These are phyloP conservation scores for Limanda limanda DNA, from an alignment of 2,113 vertebrate species.

Conservation along the genomic window DNA sequence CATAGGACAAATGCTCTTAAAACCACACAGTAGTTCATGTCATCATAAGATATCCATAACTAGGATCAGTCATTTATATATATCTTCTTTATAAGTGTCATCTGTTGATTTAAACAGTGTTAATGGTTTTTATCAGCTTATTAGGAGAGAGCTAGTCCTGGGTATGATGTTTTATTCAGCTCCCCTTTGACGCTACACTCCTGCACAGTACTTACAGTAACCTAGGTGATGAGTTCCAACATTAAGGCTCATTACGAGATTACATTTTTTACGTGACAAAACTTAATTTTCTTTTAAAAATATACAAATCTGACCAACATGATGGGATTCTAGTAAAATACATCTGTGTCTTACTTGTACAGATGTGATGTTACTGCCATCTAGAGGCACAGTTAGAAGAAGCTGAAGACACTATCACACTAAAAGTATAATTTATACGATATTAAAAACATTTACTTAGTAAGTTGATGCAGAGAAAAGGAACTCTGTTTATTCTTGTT, in stretches of 20 bases:
- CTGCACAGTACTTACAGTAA: too few relatives aligned
- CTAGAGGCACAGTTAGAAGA: not conserved
- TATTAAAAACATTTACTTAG: not conserved
- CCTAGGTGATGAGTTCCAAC: too few relatives aligned
- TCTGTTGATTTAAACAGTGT: not conserved
- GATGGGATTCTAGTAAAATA: too few relatives aligned
- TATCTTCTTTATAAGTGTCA: not conserved
- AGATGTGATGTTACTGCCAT: not conserved
- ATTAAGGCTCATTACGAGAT: not conserved
- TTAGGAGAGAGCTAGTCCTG: not conserved
- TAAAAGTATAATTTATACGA: slow-evolving; percentile 14
- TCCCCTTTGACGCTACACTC: too few relatives aligned
- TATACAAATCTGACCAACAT: too few relatives aligned
- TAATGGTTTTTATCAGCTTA: not conserved
- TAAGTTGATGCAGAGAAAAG: not conserved
- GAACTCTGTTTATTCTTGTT: too few relatives aligned
- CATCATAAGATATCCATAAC: not conserved
- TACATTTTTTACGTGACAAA: not conserved
- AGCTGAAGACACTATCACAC: not conserved
- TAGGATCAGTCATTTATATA: not conserved
- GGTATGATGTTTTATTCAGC: not conserved
- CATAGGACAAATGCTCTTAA: not conserved
- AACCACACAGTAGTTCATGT: not conserved
- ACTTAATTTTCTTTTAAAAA: not conserved
- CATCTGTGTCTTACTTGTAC: not conserved